Base-by-base conservation (phyloP, 2,113 vertebrate species). In the Corvus cornix region DNA sequence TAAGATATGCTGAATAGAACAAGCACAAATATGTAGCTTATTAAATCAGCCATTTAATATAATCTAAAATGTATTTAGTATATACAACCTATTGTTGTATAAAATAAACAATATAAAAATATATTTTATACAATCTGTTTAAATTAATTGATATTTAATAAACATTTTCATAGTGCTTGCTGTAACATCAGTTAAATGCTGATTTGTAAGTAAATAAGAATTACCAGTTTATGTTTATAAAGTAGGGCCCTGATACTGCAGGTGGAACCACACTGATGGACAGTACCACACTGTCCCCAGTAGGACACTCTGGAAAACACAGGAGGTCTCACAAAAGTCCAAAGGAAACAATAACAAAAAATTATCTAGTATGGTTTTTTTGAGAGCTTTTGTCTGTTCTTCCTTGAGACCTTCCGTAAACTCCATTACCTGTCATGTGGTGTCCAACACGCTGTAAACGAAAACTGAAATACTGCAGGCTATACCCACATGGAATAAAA, bases 141-240 rank as follows among this genome's bases (percentile, higher is more conserved):
- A 95, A 97, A 97, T 97, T 97, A 97, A 97, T 97, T 97, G 58
- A 94, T 95, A 96, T 97, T 97, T 97, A 96, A 97, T 92, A 97
- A 97, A 94, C 77, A 95, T 64, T 96, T 95, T 13, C 67, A 89
- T 75, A 93, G 17, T 82, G 46, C 88, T 96, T 96, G 87, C 93
- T 97, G 76, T 96, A 98, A 96, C 77, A 49, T 95, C 84, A 96
- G 84, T 97, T 97, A 97, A 97, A 88, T 87, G 58, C 39, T 26
- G 95, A 85, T 97, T 97, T 98, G 64, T 91, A 86, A 96, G 87
- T 93, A 97, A 97, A 96, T 90, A 96, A 83, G 90, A 68, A 93
- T 96, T 96, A 87, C 37, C 67, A 95, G 96, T 94, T 97, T 96
- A 87, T 58, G 72, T 91, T 72, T 58, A 41, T 55, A 82, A 89